A percentile compares a stretch with the other conserved stretches of the same genome.
phyloP scores from a whole-genome alignment of 2,888 invertebrate genomes.

The Dascillus cervinus region DNA sequence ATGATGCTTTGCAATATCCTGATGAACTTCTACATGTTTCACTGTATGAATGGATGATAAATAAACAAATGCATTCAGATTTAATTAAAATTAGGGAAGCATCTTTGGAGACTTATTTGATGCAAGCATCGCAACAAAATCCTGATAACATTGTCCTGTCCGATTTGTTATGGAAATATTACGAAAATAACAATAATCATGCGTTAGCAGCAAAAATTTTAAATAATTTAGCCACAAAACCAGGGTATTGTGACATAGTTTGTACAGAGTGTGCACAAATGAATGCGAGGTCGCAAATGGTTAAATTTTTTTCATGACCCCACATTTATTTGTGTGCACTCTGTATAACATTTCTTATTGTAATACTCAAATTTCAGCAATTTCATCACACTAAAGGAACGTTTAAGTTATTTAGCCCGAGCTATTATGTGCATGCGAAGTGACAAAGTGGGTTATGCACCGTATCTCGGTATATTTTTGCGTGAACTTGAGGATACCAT shows the following conservation, averaged over 20 bases:
- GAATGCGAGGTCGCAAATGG: too few species aligned
- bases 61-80: conserved; percentile 64
- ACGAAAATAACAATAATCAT: conserved; percentile 88
- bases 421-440: conserved; percentile 95
- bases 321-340: conserved; percentile 1
- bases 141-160: conserved; percentile 49
- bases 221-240: conserved; percentile 73
- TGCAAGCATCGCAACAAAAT: conserved; percentile 49
- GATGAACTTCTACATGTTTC: conserved; percentile 89
- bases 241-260: conserved; percentile 39
- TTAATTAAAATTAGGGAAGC: conserved; percentile 58
- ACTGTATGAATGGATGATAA: conserved; percentile 89
- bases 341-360: too few species aligned
- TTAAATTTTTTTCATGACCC: too few species aligned
- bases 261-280: too few species aligned
- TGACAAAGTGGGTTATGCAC: conserved; percentile 66
- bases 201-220: conserved; percentile 87
- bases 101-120: conserved; percentile 71
- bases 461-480: conserved; percentile 67
- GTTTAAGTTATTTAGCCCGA: conserved; percentile 85
- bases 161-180: conserved; percentile 92
- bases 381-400: conserved; percentile 65
- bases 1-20: conserved; percentile 57
- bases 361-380: conserved; percentile 45
- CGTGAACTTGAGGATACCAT: conserved; percentile 88